These are phyloP conservation scores for Drosophila cognata DNA, from an alignment of 2,888 invertebrate species.

Conservation along the genomic window DNA sequence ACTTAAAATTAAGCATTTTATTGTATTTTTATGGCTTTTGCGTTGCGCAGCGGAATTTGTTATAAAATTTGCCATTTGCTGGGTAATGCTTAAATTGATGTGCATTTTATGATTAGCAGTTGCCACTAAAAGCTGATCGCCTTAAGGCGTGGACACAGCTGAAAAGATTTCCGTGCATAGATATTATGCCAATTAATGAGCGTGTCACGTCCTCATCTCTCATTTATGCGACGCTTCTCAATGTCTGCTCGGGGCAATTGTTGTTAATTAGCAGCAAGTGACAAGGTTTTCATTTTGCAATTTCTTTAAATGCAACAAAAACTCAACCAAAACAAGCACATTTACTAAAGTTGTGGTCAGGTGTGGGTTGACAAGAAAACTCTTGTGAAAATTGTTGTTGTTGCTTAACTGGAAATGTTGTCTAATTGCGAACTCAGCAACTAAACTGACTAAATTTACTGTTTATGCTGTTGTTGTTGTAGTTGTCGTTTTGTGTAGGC, in stretches of 20 bases:
- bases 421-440: constrained; percentile 56
- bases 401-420: constrained; percentile 51
- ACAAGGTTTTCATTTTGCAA: constrained; percentile 54
- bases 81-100: constrained; percentile 20
- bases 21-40: constrained; percentile 25
- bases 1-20: constrained; percentile 25
- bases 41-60: constrained; percentile 11
- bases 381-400: constrained; percentile 27
- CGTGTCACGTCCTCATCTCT: constrained; percentile 35
- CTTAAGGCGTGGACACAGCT: neutral
- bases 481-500: constrained; percentile 19
- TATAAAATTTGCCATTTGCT: constrained; percentile 12
- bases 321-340: constrained; percentile 11
- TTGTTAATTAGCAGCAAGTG: constrained; percentile 69
- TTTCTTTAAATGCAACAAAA: constrained; percentile 32
- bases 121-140: constrained; percentile 5
- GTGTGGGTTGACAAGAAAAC: constrained; percentile 48
- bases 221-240: constrained; percentile 7
- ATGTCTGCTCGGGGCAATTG: constrained; percentile 16
- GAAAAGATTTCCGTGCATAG: neutral
- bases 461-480: constrained; percentile 11
- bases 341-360: constrained; percentile 56
- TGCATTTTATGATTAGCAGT: constrained; percentile 25
- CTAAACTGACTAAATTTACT: constrained; percentile 22
- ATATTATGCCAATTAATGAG: constrained; percentile 17